These are phyloP conservation scores for Illadopsis cleaveri DNA, from an alignment of 2,113 vertebrate species.

Conservation along the genomic window DNA sequence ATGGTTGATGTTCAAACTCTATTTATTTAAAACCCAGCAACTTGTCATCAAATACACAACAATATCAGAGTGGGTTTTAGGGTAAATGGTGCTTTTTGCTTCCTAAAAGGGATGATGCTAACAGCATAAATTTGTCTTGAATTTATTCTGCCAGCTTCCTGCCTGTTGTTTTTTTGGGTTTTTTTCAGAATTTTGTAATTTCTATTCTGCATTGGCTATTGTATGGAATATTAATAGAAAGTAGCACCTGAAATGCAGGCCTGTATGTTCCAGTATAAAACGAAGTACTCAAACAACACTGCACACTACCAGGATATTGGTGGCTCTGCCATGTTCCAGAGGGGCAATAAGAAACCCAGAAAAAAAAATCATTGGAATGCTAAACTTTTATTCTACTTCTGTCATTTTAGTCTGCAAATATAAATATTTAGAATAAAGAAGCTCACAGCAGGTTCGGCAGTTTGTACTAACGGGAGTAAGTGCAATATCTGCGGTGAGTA, in stretches of 20 bases:
- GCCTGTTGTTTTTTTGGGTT: neutral
- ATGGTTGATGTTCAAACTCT: neutral
- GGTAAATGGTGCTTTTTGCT: neutral
- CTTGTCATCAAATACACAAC: neutral
- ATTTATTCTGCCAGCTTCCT: slow-evolving; percentile 6
- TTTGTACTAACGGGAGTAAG: slow-evolving; percentile 21
- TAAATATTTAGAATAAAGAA: slow-evolving; percentile 47
- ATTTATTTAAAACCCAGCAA: neutral
- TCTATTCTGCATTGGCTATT: neutral
- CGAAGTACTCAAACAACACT: neutral
- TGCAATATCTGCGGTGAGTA: neutral
- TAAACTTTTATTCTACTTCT: slow-evolving; percentile 32
- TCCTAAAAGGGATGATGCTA: neutral
- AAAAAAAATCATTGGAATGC: neutral
- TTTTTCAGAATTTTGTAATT: neutral
- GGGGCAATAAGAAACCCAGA: neutral
- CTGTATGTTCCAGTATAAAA: neutral
- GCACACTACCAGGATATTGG: neutral
- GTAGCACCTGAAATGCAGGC: neutral
- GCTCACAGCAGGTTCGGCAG: neutral
- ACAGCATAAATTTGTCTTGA: neutral
- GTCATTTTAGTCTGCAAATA: slow-evolving; percentile 34
- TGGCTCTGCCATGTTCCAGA: neutral
- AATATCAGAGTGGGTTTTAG: neutral
- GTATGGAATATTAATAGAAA: neutral